phyloP scores from a whole-genome alignment of 2,113 vertebrate species.

The Nestor notabilis region DNA sequence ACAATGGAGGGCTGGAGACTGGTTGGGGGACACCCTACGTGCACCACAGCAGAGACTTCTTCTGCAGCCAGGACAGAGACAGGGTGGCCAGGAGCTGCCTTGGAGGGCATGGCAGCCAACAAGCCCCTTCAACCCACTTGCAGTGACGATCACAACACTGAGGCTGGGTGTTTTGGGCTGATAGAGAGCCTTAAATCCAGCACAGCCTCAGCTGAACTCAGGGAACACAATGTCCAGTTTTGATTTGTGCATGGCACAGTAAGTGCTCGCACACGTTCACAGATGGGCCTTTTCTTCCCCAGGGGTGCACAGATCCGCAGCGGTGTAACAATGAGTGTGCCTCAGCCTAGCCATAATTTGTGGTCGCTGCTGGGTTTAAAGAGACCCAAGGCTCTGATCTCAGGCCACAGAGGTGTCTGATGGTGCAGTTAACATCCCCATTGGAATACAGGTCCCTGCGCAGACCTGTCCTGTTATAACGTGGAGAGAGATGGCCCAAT shows the following conservation, averaged over 20 bases:
- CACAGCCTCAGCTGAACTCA: neutral
- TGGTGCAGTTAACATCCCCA: neutral
- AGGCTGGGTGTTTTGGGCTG: neutral
- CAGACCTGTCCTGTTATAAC: neutral
- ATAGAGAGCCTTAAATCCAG: neutral
- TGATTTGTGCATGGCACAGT: rapidly evolving
- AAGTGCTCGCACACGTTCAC: rapidly evolving
- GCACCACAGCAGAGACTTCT: neutral
- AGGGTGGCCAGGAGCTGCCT: rapidly evolving
- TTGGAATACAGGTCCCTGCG: neutral
- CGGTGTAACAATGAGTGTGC: neutral
- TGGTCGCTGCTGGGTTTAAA: neutral
- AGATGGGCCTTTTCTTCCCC: neutral
- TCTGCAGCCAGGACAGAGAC: neutral
- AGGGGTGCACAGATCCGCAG: neutral
- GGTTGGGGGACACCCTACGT: neutral
- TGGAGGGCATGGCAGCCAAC: neutral
- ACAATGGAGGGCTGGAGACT: neutral
- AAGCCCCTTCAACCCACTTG: neutral
- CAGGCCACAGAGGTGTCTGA: neutral
- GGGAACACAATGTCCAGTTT: neutral
- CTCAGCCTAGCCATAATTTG: neutral
- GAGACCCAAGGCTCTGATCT: neutral
- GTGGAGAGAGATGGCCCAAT: neutral
- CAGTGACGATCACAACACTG: neutral